Evolutionary conservation across 92 coral and sea anemone species (phyloP).

Genomic region (Actinernus sp.): DNA sequence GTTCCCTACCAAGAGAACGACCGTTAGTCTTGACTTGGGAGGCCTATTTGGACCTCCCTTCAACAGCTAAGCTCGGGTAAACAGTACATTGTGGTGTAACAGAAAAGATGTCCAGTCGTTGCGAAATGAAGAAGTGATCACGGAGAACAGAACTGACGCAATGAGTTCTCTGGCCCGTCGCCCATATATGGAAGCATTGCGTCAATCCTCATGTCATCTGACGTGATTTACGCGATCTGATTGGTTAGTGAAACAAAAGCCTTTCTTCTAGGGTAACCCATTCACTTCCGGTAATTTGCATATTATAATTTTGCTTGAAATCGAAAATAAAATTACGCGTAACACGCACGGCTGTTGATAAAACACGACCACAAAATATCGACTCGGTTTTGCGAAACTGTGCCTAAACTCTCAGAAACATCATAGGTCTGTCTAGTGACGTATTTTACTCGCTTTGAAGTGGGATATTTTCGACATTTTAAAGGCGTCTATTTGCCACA

Average conservation of each 20-base stretch:
- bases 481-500: no score
- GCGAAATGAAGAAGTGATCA: constrained; percentile 65
- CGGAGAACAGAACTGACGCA: constrained; percentile 86
- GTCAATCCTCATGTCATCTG: constrained; percentile 91
- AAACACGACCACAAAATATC: no score
- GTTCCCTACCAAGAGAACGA: background rate
- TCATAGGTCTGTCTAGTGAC: no score
- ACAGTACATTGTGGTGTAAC: constrained; percentile 83
- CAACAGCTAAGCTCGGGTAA: constrained; percentile 68
- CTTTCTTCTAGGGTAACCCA: constrained; percentile 26
- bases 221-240: constrained; percentile 71
- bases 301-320: background rate
- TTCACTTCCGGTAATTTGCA: constrained; percentile 48
- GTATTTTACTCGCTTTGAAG: no score
- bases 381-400: no score
- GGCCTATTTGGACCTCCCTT: constrained; percentile 92
- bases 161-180: constrained; percentile 74
- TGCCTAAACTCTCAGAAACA: no score
- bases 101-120: constrained; percentile 34
- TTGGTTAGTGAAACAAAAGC: constrained; percentile 60
- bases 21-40: constrained; percentile 54
- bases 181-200: constrained; percentile 81
- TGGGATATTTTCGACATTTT: no score
- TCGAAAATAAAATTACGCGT: background rate
- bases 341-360: no score